phyloP scores from a whole-genome alignment of 53 echinoderm and acorn worm genomes.

The Pentamera pediparva region DNA sequence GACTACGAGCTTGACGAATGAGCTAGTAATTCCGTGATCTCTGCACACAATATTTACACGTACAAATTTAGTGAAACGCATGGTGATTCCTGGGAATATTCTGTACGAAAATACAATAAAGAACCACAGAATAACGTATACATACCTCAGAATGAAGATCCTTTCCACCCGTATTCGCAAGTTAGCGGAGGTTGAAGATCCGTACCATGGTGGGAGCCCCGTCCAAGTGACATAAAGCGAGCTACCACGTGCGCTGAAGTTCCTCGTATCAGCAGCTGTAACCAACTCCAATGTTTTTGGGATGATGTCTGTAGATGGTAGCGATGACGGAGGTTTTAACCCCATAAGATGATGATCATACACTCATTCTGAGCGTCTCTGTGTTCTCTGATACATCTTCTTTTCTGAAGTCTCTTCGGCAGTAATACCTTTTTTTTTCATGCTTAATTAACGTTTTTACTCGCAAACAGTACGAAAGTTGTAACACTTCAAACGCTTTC shows the following conservation, averaged over 20 bases:
- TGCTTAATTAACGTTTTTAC: no score
- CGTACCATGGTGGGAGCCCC: background rate
- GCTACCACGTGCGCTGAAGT: background rate
- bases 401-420: no score
- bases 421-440: no score
- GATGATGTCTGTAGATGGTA: background rate
- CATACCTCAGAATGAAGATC: background rate
- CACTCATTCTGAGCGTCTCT: no score
- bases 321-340: no score
- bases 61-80: background rate
- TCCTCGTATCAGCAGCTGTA: background rate
- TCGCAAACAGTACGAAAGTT: no score
- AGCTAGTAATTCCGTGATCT: background rate
- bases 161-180: background rate
- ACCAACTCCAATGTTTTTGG: background rate
- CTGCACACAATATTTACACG: background rate
- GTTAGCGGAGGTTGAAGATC: background rate
- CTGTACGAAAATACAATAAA: background rate
- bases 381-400: no score
- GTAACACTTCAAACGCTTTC: no score
- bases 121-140: background rate
- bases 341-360: no score
- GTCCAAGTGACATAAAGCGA: conserved; percentile 3
- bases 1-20: background rate
- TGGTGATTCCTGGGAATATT: background rate